Percentiles rank a stretch among this genome's conserved stretches.
These are phyloP conservation scores for Drosophila asahinai DNA, from an alignment of 1,140 invertebrate genomes.

Conservation along the genomic window DNA sequence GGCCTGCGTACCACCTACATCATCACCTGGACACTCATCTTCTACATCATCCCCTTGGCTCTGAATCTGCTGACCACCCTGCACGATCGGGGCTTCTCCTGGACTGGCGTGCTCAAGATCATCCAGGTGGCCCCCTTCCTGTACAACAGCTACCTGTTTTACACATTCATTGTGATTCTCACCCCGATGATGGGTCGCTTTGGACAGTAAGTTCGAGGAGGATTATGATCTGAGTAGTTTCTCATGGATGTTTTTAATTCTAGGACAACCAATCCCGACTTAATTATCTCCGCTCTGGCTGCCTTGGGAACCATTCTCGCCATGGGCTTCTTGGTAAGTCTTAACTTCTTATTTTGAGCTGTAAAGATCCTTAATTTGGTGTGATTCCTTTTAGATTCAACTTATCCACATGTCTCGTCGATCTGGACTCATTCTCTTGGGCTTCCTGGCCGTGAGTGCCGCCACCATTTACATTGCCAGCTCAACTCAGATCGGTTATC, in stretches of 20 bases:
- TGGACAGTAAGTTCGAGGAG: conserved; percentile 74
- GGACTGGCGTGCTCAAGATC: conserved; percentile 86
- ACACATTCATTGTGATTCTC: conserved; percentile 88
- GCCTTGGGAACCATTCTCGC: conserved; percentile 80
- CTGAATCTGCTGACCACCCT: conserved; percentile 64
- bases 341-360: no score
- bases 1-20: conserved; percentile 64
- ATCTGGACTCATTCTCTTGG: conserved; percentile 49
- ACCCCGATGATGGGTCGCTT: conserved; percentile 89
- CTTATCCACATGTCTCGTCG: conserved; percentile 65
- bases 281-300: conserved; percentile 85
- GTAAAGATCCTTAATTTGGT: background rate
- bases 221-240: background rate
- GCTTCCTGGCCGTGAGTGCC: conserved; percentile 85
- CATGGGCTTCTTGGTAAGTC: conserved; percentile 71
- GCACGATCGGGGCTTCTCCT: conserved; percentile 86
- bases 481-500: conserved; percentile 90
- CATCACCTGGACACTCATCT: conserved; percentile 37
- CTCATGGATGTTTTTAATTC: background rate
- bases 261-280: conserved; percentile 87
- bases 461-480: conserved; percentile 86
- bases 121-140: conserved; percentile 83
- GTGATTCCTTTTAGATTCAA: conserved; percentile 41
- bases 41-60: conserved; percentile 52
- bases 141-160: conserved; percentile 87